phyloP scores from a whole-genome alignment of 2,888 invertebrate genomes.

The Pollenia griseotomentosa region DNA sequence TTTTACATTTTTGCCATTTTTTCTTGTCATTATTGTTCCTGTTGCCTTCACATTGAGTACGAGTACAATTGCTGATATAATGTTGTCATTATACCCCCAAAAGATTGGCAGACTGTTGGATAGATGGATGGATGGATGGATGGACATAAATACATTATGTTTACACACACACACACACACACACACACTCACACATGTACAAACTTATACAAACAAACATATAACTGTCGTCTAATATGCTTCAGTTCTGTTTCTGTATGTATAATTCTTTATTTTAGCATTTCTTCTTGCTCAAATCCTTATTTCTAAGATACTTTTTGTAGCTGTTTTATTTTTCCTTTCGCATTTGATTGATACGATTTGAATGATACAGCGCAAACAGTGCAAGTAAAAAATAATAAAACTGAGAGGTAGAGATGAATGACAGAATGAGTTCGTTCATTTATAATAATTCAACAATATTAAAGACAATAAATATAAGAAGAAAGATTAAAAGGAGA shows the following conservation, averaged over 20 bases:
- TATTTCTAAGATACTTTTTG: slow-evolving; percentile 31
- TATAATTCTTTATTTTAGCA: slow-evolving; percentile 41
- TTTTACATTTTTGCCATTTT: slow-evolving; percentile 69
- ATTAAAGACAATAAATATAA: slow-evolving; percentile 47
- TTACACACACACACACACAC: neutral
- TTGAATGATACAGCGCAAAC: slow-evolving; percentile 68
- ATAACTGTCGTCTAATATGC: slow-evolving; percentile 67
- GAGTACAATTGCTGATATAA: slow-evolving; percentile 63
- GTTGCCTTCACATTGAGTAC: slow-evolving; percentile 26
- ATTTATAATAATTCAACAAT: slow-evolving; percentile 50
- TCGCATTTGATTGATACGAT: slow-evolving; percentile 69
- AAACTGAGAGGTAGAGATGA: slow-evolving; percentile 27
- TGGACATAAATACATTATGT: slow-evolving; percentile 22
- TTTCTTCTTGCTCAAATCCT: slow-evolving; percentile 59
- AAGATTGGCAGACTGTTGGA: slow-evolving; percentile 41
- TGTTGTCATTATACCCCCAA: slow-evolving; percentile 65
- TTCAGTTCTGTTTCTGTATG: slow-evolving; percentile 15
- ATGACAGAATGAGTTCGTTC: slow-evolving; percentile 35
- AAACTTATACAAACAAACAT: slow-evolving; percentile 3
- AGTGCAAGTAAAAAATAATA: slow-evolving; percentile 38
- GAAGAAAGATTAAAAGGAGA: neutral
- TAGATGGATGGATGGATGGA: slow-evolving; percentile 43
- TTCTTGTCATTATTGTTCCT: slow-evolving; percentile 67
- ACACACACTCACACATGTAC: neutral
- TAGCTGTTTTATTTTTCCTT: slow-evolving; percentile 37